A percentile compares a stretch with the other conserved stretches of the same genome.
These are phyloP conservation scores for Heptranchias perlo DNA, from an alignment of 2,113 vertebrate genomes.

Conservation along the genomic window DNA sequence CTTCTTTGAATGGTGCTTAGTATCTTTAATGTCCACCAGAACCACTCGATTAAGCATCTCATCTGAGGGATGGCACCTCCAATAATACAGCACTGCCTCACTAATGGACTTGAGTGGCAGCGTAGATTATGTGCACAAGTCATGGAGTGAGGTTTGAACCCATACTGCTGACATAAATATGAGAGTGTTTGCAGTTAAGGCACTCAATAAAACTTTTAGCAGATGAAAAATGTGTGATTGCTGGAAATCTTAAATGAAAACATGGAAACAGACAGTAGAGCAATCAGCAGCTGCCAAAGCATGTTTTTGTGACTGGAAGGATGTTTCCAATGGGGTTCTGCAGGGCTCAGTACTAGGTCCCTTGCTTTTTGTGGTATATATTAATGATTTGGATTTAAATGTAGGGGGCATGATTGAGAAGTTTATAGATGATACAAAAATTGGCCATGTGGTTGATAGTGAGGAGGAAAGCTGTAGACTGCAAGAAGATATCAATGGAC, in stretches of 20 bases:
- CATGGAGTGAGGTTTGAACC: not conserved
- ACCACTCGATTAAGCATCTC: not conserved
- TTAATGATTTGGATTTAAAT: too few relatives aligned
- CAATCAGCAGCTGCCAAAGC: not conserved
- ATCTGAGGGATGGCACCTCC: not conserved
- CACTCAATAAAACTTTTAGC: not conserved
- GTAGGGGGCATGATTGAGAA: too few relatives aligned
- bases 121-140: not conserved
- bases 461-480: too few relatives aligned
- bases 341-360: too few relatives aligned
- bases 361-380: too few relatives aligned
- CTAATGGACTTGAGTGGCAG: not conserved
- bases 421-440: too few relatives aligned
- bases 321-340: too few relatives aligned
- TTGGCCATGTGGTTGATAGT: too few relatives aligned
- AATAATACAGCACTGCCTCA: not conserved
- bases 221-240: not conserved
- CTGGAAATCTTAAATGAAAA: not conserved
- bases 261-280: not conserved
- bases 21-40: not conserved
- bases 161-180: not conserved
- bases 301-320: too few relatives aligned
- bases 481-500: too few relatives aligned
- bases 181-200: not conserved
- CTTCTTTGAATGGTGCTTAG: not conserved